phyloP scores from a whole-genome alignment of 2,113 vertebrate genomes.

The Tauraco erythrolophus region DNA sequence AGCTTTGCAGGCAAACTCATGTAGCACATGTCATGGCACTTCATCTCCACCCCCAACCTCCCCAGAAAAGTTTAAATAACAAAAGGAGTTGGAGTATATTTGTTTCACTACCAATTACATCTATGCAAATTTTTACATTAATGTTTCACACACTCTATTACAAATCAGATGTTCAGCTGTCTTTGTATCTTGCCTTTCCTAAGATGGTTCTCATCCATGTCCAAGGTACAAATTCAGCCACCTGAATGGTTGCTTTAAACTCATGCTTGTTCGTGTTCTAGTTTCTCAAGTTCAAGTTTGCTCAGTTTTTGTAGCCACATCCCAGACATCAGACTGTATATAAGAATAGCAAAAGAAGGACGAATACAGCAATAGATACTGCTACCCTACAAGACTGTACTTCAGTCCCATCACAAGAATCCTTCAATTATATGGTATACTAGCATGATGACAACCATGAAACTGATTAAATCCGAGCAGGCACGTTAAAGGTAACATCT shows the following conservation, averaged over 20 bases:
- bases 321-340: not conserved
- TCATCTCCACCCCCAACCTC: accelerated
- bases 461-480: not conserved
- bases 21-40: not conserved
- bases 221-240: not conserved
- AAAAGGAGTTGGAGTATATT: not conserved
- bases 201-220: not conserved
- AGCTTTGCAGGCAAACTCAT: not conserved
- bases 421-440: not conserved
- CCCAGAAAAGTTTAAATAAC: not conserved
- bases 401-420: accelerated
- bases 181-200: not conserved
- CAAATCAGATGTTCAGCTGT: not conserved
- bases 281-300: not conserved
- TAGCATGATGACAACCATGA: not conserved
- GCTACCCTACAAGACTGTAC: accelerated
- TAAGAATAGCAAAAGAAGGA: not conserved
- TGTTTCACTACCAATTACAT: not conserved
- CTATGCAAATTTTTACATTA: not conserved
- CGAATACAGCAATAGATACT: not conserved
- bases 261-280: not conserved
- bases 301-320: not conserved
- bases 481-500: not conserved
- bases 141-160: not conserved
- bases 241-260: not conserved